Evolutionary conservation across 1,140 invertebrate genomes (phyloP).

Genomic region (Euborellia annulipes): DNA sequence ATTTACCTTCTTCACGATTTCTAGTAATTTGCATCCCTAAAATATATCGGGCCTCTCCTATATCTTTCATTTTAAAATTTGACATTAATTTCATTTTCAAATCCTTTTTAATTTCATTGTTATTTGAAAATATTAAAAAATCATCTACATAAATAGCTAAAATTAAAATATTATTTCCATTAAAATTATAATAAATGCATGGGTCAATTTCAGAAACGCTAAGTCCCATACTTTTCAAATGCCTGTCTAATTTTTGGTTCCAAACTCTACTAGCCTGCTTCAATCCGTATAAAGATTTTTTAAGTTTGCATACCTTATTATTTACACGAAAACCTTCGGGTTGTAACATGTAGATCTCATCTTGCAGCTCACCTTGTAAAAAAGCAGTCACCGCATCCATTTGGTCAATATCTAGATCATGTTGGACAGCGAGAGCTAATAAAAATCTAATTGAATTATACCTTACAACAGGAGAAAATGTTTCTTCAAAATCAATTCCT

Average conservation of each 20-base stretch:
- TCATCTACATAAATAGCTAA: constrained; percentile 10
- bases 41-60: constrained; percentile 11
- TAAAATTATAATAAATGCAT: constrained; percentile 14
- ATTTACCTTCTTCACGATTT: constrained; percentile 6
- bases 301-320: constrained; percentile 9
- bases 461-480: constrained; percentile 12
- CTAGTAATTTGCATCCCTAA: constrained; percentile 16
- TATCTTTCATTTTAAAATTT: constrained; percentile 15
- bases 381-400: constrained; percentile 18
- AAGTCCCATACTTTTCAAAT: constrained; percentile 14
- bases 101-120: background rate
- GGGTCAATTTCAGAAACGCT: constrained; percentile 15
- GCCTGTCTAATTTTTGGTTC: constrained; percentile 16
- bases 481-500: constrained; percentile 13
- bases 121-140: constrained; percentile 10
- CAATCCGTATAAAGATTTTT: constrained; percentile 19
- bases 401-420: constrained; percentile 7
- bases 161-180: constrained; percentile 6
- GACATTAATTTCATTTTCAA: constrained; percentile 8
- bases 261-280: constrained; percentile 17
- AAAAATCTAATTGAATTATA: constrained; percentile 6
- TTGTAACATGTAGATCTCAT: constrained; percentile 16
- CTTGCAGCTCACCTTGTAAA: constrained; percentile 20
- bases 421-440: constrained; percentile 5
- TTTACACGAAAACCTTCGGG: constrained; percentile 6